Percentiles rank a stretch among this genome's conserved stretches.
phyloP scores from a whole-genome alignment of 2,888 invertebrate genomes.

The Rotaria socialis region DNA sequence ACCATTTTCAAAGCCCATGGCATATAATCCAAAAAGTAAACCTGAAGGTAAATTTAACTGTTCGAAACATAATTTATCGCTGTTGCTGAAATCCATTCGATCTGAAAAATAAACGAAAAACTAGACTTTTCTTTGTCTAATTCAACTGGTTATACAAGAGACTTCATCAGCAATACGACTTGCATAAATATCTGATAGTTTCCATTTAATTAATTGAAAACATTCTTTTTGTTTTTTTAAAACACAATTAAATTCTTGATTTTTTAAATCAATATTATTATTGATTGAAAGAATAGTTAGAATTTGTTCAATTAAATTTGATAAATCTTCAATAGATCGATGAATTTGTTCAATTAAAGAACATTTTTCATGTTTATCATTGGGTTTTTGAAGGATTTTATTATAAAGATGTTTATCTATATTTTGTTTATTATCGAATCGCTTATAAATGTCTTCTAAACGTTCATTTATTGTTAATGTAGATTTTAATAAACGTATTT shows the following conservation, averaged over 20 bases:
- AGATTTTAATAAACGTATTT: conserved; percentile 1
- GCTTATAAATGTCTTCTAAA: not conserved
- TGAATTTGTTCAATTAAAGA: not conserved
- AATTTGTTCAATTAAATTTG: not conserved
- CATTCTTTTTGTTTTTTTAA: not conserved
- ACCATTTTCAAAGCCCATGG: conserved; percentile 4
- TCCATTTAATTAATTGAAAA: conserved; percentile 8
- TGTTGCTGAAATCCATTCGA: not conserved
- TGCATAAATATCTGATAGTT: not conserved
- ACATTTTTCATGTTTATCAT: not conserved
- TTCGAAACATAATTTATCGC: not conserved
- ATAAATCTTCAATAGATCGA: not conserved
- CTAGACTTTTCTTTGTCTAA: not conserved
- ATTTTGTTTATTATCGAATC: not conserved
- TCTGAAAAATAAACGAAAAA: not conserved
- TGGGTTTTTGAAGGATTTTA: not conserved
- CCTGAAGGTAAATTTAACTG: not conserved
- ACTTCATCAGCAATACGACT: conserved; percentile 17
- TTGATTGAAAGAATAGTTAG: not conserved
- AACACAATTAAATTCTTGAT: not conserved
- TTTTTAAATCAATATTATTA: not conserved
- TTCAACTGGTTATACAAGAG: not conserved
- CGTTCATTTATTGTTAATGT: conserved; percentile 4
- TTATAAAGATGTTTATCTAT: not conserved
- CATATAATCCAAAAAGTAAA: not conserved